These are phyloP conservation scores for Allobates femoralis DNA, from an alignment of 2,797 vertebrate species.

Conservation along the genomic window DNA sequence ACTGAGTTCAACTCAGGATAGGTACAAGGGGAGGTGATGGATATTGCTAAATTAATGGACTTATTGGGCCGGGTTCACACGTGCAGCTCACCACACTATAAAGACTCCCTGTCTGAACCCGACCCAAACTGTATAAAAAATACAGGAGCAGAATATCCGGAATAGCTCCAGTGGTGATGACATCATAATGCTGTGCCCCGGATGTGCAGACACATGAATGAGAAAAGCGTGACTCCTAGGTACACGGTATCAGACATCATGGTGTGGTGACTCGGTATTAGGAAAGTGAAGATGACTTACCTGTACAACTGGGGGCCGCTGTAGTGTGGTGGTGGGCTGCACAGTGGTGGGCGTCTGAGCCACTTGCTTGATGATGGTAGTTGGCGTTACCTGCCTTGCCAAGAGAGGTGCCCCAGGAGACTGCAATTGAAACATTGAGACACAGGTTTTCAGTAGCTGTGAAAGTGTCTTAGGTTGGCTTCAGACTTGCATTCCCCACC, in stretches of 20 bases:
- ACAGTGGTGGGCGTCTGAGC: slow-evolving; percentile 85
- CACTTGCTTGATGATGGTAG: slow-evolving; percentile 89
- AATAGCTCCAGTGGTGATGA: background rate
- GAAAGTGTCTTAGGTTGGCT: background rate
- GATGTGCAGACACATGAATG: slow-evolving; percentile 21
- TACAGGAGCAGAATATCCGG: background rate
- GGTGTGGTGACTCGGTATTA: background rate
- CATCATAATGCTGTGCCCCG: slow-evolving; percentile 30
- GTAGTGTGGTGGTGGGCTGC: slow-evolving; percentile 86
- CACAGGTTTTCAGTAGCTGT: background rate
- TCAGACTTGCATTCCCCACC: too few relatives aligned
- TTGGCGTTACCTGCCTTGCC: slow-evolving; percentile 87
- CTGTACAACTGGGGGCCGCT: slow-evolving; percentile 90
- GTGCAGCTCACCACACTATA: background rate
- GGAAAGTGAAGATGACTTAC: slow-evolving; percentile 70
- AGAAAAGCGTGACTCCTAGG: slow-evolving; percentile 4
- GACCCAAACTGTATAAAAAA: background rate
- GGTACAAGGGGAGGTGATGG: too few relatives aligned
- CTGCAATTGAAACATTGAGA: slow-evolving; percentile 70
- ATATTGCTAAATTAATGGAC: too few relatives aligned
- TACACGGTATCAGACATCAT: background rate
- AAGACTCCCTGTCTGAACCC: background rate
- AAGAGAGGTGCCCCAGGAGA: slow-evolving; percentile 86
- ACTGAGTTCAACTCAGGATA: too few relatives aligned
- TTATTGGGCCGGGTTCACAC: too few relatives aligned